Evolutionary conservation across 2,797 vertebrate genomes (phyloP).

Genomic region (Gephyroberyx darwinii): DNA sequence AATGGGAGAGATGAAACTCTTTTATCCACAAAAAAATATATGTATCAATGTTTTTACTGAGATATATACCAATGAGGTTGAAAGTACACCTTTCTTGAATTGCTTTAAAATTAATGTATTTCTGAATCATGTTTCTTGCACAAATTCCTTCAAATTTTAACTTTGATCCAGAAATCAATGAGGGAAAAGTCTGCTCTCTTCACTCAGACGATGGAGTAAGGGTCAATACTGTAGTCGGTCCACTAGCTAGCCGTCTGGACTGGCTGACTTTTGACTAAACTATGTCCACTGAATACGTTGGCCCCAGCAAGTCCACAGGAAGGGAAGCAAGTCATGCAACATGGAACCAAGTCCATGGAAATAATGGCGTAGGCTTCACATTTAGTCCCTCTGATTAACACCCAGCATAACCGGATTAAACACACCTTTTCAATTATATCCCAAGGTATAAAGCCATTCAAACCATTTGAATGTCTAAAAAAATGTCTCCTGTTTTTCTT

Average conservation of each 20-base stretch:
- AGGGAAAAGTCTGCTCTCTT: not conserved
- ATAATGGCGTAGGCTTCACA: not conserved
- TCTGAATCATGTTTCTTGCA: not conserved
- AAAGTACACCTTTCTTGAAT: not conserved
- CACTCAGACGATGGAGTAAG: not conserved
- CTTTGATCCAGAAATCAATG: not conserved
- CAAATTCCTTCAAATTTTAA: not conserved
- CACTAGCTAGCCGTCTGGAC: not conserved
- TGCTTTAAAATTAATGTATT: not conserved
- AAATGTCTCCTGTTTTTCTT: conserved; percentile 39
- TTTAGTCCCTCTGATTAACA: conserved; percentile 6
- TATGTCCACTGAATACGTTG: not conserved
- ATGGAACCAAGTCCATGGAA: not conserved
- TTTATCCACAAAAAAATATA: not conserved
- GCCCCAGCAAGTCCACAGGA: not conserved
- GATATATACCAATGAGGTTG: not conserved
- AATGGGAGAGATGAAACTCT: not conserved
- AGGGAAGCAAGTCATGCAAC: not conserved
- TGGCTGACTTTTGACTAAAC: not conserved
- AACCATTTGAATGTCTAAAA: conserved; percentile 25
- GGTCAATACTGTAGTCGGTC: not conserved
- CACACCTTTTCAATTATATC: not conserved
- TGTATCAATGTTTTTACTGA: not conserved
- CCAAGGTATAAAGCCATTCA: conserved; percentile 13
- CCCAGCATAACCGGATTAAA: conserved; percentile 2